Base-by-base conservation (phyloP, 2,888 invertebrate genomes). In the Hedya salicella region DNA sequence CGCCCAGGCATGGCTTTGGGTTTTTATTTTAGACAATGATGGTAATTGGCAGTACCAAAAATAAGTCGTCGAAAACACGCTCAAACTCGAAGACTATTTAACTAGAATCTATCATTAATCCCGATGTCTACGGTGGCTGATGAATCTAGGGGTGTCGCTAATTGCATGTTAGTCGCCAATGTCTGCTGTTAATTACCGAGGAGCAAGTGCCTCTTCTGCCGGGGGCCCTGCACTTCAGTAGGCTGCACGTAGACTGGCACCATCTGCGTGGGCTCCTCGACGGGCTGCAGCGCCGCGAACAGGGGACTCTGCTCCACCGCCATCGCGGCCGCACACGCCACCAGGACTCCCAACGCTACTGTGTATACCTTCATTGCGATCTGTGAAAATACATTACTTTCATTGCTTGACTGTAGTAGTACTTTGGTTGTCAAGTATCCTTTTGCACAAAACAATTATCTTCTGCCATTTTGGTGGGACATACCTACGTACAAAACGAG, bases 151-250 rank as follows among this genome's bases (percentile, higher is more conserved):
- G n/a, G n/a, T n/a, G n/a, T n/a, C n/a, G n/a, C n/a, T n/a, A n/a
- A n/a, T n/a, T n/a, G n/a, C n/a, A n/a, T n/a, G n/a, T n/a, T n/a
- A n/a, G n/a, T n/a, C n/a, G n/a, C n/a, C n/a, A n/a, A n/a, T n/a
- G n/a, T n/a, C n/a, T n/a, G n/a, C n/a, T n/a, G n/a, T n/a, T 36
- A 36, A 36, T 36, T 11, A 42, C 5, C 14, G 14, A n/a, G 42
- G 19, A 52, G 13, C 17, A 25, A 21, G 66, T 79, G 68, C 68
- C 91, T 87, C 78, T 91, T 91, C 59, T 81, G 75, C 61, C 90
- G 84, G 13, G 52, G 44, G 2, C 50, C 65, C 65, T 65, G 69
- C 19, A 74, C 72, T 11, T 69, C 70, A 1, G 40, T 68, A 5
- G 74, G 74, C 17, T 78, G 73, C 0, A 77, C 69, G 1, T 78